A percentile compares a stretch with the other conserved stretches of the same genome.
Conservation (phyloP, 2,888 invertebrate species). For the Scelioninae gen. 1 region DNA sequence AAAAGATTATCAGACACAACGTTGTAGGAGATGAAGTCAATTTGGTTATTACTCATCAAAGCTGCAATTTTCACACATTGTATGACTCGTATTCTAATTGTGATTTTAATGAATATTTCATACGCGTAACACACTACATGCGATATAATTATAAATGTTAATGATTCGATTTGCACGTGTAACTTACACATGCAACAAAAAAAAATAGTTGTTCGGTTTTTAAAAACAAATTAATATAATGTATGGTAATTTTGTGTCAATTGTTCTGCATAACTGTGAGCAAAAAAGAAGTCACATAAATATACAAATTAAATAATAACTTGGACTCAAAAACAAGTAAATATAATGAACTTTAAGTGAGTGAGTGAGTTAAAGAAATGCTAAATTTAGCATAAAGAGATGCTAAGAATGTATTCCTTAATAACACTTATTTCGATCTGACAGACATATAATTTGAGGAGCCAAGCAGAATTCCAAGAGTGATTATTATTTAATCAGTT, state of each 20-base stretch:
- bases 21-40: slow-evolving; percentile 35
- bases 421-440: slow-evolving; percentile 3
- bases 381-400: slow-evolving; percentile 20
- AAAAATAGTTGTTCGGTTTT: background rate
- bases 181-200: background rate
- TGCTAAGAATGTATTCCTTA: too few relatives aligned
- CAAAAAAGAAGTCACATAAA: background rate
- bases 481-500: slow-evolving; percentile 40
- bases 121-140: slow-evolving; percentile 30
- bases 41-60: slow-evolving; percentile 49
- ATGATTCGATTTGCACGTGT: slow-evolving; percentile 29
- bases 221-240: slow-evolving; percentile 10
- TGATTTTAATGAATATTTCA: slow-evolving; percentile 47
- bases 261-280: background rate
- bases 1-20: slow-evolving; percentile 42
- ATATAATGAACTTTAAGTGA: background rate
- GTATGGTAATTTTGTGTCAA: slow-evolving; percentile 9
- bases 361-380: background rate
- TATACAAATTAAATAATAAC: background rate
- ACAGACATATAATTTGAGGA: slow-evolving; percentile 30
- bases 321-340: background rate
- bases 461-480: background rate
- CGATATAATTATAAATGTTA: slow-evolving; percentile 47
- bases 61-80: slow-evolving; percentile 52
- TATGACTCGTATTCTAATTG: slow-evolving; percentile 43